These are phyloP conservation scores for Atta cephalotes DNA, from an alignment of 1,140 invertebrate species.

Conservation along the genomic window DNA sequence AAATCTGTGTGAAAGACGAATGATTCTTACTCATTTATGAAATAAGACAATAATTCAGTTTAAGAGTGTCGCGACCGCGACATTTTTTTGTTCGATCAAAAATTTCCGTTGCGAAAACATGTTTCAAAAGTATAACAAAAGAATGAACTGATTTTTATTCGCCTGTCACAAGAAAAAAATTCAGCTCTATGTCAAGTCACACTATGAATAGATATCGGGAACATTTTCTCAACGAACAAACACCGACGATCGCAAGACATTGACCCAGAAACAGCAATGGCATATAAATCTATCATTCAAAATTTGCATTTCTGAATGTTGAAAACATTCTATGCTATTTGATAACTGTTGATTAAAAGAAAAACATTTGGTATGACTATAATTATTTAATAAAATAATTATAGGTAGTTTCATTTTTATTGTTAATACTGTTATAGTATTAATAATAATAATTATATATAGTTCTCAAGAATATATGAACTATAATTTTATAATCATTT, in stretches of 20 bases:
- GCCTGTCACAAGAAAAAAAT: background rate
- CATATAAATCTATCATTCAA: background rate
- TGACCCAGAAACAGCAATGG: background rate
- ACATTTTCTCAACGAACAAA: conserved; percentile 1
- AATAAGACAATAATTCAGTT: conserved; percentile 9
- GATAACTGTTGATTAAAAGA: no score
- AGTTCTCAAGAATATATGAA: no score
- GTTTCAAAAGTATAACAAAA: conserved; percentile 14
- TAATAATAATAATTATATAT: no score
- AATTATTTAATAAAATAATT: no score
- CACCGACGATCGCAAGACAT: conserved; percentile 7
- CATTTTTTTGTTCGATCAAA: conserved; percentile 9
- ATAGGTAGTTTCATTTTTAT: no score
- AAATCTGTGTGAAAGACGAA: background rate
- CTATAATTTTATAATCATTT: no score
- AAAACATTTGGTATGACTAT: no score
- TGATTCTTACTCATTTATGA: conserved; percentile 38
- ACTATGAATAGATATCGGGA: conserved; percentile 53
- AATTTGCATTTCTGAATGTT: conserved; percentile 19
- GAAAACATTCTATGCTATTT: background rate
- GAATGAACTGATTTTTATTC: background rate
- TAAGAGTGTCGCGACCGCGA: background rate
- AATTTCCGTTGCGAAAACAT: conserved; percentile 1
- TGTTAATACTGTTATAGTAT: no score
- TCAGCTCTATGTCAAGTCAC: conserved; percentile 3